Conservation (phyloP, 2,113 vertebrate genomes). For the Oreochromis niloticus region DNA sequence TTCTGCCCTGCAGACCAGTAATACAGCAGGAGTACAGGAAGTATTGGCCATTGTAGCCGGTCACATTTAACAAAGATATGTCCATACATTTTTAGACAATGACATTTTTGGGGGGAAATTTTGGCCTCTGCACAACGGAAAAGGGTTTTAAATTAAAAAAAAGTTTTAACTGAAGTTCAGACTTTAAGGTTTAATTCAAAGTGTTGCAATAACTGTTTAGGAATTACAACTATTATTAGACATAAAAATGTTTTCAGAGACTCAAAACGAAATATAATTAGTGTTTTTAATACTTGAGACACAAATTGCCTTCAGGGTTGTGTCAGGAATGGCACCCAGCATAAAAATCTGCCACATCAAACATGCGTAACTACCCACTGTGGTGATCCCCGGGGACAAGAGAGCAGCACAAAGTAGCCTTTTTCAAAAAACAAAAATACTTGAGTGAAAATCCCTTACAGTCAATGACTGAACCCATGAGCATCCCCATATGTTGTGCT, state of each 20-base stretch:
- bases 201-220: neutral
- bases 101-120: fast-evolving
- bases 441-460: neutral
- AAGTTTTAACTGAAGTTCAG: neutral
- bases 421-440: neutral
- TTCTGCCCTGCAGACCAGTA: neutral
- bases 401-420: neutral
- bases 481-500: neutral
- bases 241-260: neutral
- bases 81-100: neutral
- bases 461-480: neutral
- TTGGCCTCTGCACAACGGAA: neutral
- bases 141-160: neutral
- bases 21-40: neutral
- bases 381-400: neutral
- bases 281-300: neutral
- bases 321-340: neutral
- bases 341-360: neutral
- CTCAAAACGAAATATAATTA: neutral
- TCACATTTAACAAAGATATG: neutral
- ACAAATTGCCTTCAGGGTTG: neutral
- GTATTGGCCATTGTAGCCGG: neutral
- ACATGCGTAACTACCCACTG: neutral
- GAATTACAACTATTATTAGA: neutral
- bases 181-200: neutral